Evolutionary conservation across 1,140 invertebrate species (phyloP).

Genomic region (Zaprionus lachaisei): DNA sequence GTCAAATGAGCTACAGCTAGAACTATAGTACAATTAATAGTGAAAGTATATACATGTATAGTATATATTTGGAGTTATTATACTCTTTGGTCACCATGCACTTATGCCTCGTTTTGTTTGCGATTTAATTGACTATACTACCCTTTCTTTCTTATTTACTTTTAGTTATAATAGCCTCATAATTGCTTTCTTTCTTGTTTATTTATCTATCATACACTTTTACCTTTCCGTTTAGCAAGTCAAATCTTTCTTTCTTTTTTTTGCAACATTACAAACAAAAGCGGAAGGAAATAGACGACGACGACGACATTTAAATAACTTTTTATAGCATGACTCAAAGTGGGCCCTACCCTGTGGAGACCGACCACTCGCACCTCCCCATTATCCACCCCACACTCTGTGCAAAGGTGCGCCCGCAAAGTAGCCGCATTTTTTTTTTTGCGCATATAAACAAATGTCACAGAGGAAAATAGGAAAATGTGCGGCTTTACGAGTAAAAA

Average conservation of each 20-base stretch:
- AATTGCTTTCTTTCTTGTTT: too few species aligned
- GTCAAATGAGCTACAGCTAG: neutral
- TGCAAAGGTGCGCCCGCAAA: slow-evolving; percentile 34
- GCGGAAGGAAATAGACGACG: slow-evolving; percentile 36
- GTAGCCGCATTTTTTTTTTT: slow-evolving; percentile 51
- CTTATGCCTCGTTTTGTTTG: too few species aligned
- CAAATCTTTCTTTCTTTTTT: slow-evolving; percentile 20
- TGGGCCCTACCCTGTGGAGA: slow-evolving; percentile 29
- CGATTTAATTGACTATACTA: too few species aligned
- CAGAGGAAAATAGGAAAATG: slow-evolving; percentile 28
- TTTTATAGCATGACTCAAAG: slow-evolving; percentile 64
- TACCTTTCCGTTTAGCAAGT: neutral
- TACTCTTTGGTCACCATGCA: too few species aligned
- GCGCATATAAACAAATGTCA: slow-evolving; percentile 59
- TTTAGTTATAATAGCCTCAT: too few species aligned
- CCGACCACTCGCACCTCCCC: slow-evolving; percentile 27
- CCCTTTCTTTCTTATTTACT: too few species aligned
- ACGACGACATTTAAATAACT: slow-evolving; percentile 41
- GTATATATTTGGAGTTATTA: neutral
- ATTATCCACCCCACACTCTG: neutral
- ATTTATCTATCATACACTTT: neutral
- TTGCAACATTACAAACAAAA: slow-evolving; percentile 26
- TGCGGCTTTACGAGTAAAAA: slow-evolving; percentile 75
- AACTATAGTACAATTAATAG: too few species aligned
- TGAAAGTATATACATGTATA: too few species aligned